Evolutionary conservation across 2,888 invertebrate genomes (phyloP).

Genomic region (Sesamia inferens): DNA sequence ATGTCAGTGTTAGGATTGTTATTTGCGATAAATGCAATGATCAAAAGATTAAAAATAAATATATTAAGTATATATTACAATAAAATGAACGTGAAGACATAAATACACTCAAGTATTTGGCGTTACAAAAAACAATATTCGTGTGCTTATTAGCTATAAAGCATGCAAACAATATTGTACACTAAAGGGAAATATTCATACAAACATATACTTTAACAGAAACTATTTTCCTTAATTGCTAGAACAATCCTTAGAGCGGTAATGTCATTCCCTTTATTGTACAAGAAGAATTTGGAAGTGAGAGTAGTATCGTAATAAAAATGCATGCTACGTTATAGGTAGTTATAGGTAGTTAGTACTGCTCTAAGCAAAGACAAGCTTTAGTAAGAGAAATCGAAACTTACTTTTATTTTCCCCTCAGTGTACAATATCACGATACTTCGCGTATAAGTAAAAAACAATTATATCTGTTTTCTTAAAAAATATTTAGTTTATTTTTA

Average conservation of each 20-base stretch:
- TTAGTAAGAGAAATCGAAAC: constrained; percentile 78
- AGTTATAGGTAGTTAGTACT: constrained; percentile 75
- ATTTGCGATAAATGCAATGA: not conserved
- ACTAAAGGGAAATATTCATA: constrained; percentile 87
- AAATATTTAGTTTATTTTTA: not conserved
- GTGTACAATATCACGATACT: constrained; percentile 87
- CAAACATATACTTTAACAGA: constrained; percentile 43
- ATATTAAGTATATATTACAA: not conserved
- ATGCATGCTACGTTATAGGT: constrained; percentile 80
- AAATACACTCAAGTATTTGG: too few species aligned
- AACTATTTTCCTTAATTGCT: constrained; percentile 42
- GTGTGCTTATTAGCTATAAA: constrained; percentile 41
- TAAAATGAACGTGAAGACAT: not conserved
- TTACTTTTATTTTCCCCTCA: constrained; percentile 88
- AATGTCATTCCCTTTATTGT: constrained; percentile 87
- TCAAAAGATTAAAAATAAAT: not conserved
- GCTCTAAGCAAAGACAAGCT: constrained; percentile 86
- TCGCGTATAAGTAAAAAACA: constrained; percentile 28
- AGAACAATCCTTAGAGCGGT: constrained; percentile 84
- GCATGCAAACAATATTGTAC: constrained; percentile 86
- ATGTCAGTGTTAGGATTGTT: too few species aligned
- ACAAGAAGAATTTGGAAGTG: constrained; percentile 74
- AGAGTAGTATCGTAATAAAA: constrained; percentile 65
- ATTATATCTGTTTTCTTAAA: not conserved
- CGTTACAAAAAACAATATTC: not conserved